phyloP scores from a whole-genome alignment of 2,797 vertebrate species.

The Danio choprae region DNA sequence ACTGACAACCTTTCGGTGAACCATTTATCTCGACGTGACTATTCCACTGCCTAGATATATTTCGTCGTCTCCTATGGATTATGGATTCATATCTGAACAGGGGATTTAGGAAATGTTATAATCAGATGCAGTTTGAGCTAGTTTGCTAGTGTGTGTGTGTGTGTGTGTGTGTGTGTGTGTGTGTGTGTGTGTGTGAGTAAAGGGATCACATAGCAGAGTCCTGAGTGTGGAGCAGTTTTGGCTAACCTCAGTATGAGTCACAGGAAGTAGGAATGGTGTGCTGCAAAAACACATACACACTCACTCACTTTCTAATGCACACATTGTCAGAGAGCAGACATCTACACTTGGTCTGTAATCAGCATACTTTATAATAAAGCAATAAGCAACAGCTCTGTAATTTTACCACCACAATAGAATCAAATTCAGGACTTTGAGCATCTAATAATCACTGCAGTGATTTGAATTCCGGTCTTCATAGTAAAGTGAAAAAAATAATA shows the following conservation, averaged over 20 bases:
- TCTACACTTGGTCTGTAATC: neutral
- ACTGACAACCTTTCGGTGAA: constrained; percentile 40
- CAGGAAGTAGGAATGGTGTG: constrained; percentile 44
- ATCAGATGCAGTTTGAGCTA: constrained; percentile 18
- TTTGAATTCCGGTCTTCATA: neutral
- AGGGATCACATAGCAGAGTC: constrained; percentile 46
- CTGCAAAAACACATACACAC: constrained; percentile 21
- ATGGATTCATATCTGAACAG: constrained; percentile 25
- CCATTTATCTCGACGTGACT: constrained; percentile 25
- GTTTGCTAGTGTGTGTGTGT: neutral
- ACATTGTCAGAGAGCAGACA: constrained; percentile 13
- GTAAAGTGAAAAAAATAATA: no score
- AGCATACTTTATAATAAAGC: constrained; percentile 3
- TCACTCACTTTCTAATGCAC: constrained; percentile 26
- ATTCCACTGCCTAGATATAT: constrained; percentile 2
- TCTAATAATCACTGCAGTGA: neutral
- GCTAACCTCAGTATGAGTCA: constrained; percentile 57
- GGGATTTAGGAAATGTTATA: neutral
- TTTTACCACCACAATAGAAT: neutral
- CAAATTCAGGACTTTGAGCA: neutral
- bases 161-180: neutral
- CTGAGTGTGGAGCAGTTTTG: constrained; percentile 47
- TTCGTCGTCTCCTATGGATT: constrained; percentile 22
- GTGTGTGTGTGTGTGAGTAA: constrained; percentile 22
- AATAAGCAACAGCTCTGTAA: neutral